Base-by-base conservation (phyloP, 2,888 invertebrate species). In the Caenorhabditis sp. region DNA sequence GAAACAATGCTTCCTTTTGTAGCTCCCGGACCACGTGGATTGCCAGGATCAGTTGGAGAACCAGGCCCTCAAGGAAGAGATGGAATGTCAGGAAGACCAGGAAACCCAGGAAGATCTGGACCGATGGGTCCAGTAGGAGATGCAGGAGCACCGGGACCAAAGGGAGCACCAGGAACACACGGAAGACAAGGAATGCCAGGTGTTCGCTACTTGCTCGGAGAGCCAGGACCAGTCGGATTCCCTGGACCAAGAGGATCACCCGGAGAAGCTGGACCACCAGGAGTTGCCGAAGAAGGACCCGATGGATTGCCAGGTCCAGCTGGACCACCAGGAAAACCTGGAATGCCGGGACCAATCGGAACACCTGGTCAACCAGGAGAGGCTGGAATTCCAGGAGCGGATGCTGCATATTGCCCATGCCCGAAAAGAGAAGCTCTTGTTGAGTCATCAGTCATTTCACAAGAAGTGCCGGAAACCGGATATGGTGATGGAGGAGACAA, bases 231-330 rank as follows among this genome's bases (percentile, higher is more conserved):
- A 22, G 59, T 59, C 5, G 88, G 88, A 56, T 68, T 64, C 66
- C 85, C 86, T 4, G 88, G 88, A 58, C 84, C 80, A 38, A 81
- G 77, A 3, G 87, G 86, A 63, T 54, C 84, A 41, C 68, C 82
- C 16, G 87, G 87, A 63, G 38, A 73, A 35, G 47, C 70, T 24
- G 88, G 88, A 61, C 70, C 81, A 24, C 66, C 76, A 0, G 88
- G 88, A 75, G 86, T 86, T 16, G 88, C 88, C 10, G 88, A 88
- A 80, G 88, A 88, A 66, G 88, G 88, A 63, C 88, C 88, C 2
- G 88, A 88, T 64, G 88, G 88, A 31, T 69, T 88, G 16, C 88
- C 88, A 12, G 88, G 88, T 41, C 86, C 87, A 24, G 83, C 74
- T 2, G 88, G 88, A 68, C 80, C 83, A 12, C 80, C 87, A 24